Evolutionary conservation across 2,113 vertebrate genomes (phyloP).

Genomic region (Anthoscopus minutus): DNA sequence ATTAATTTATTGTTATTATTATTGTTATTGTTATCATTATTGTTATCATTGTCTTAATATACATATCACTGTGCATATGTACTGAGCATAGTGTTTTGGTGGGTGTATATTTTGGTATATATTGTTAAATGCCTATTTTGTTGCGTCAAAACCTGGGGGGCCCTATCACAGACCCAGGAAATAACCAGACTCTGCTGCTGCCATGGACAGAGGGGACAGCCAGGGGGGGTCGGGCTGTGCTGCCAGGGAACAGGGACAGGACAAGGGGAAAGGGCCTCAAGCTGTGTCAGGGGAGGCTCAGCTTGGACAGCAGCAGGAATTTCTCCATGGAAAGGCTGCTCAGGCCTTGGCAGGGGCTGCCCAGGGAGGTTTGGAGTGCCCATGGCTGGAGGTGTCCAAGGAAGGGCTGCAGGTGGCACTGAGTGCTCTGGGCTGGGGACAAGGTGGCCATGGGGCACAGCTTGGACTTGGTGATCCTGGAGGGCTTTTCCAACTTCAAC

Average conservation of each 20-base stretch:
- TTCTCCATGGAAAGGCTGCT: not conserved
- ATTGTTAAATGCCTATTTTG: not conserved
- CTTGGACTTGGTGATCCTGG: fast-evolving
- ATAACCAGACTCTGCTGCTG: not conserved
- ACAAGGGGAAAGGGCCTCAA: not conserved
- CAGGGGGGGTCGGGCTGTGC: not conserved
- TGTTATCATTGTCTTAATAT: not conserved
- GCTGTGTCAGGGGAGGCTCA: not conserved
- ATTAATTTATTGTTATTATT: not conserved
- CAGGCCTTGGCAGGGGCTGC: not conserved
- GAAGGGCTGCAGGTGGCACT: not conserved
- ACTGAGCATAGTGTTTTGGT: not conserved
- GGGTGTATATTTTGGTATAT: not conserved
- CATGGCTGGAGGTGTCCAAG: not conserved
- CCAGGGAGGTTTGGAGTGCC: not conserved
- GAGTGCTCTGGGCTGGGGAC: not conserved
- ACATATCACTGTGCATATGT: not conserved
- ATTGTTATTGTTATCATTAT: no score
- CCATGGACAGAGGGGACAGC: fast-evolving
- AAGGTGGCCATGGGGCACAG: not conserved
- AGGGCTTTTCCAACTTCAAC: fast-evolving
- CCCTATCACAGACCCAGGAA: not conserved
- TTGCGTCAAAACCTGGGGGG: not conserved
- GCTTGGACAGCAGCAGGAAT: not conserved
- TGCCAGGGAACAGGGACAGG: not conserved